These are phyloP conservation scores for Sciurus carolinensis DNA, from an alignment of 2,797 vertebrate genomes.

Conservation along the genomic window DNA sequence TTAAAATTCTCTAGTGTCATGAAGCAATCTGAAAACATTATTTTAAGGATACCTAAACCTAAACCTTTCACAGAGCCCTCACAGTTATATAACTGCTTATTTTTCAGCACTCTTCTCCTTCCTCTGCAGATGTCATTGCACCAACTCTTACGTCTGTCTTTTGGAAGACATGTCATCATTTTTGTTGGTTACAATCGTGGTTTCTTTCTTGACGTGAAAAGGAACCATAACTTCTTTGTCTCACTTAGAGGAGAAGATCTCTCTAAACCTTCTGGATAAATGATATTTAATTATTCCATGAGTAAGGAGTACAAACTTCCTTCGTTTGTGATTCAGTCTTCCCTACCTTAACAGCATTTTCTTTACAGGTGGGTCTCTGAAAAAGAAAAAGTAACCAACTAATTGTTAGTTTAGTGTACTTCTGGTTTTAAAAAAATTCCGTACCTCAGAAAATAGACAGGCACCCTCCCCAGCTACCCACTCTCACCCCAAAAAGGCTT, in stretches of 20 bases:
- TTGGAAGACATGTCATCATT: background rate
- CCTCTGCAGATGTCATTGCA: background rate
- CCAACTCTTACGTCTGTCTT: background rate
- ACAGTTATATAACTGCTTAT: background rate
- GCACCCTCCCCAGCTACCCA: background rate
- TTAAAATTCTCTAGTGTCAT: constrained; percentile 1
- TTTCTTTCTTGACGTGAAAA: constrained; percentile 27
- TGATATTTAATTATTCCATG: background rate
- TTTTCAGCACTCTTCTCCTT: background rate
- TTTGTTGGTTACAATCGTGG: background rate
- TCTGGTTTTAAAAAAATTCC: background rate
- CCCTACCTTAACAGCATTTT: background rate
- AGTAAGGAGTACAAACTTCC: background rate
- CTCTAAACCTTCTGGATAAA: constrained; percentile 21
- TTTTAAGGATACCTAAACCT: background rate
- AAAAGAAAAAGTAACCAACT: background rate
- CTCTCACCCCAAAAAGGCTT: constrained; percentile 24
- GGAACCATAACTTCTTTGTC: background rate
- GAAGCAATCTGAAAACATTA: constrained; percentile 26
- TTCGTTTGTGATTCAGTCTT: background rate
- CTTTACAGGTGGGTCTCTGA: background rate
- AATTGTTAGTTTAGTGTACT: constrained; percentile 19
- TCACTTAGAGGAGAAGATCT: constrained; percentile 34
- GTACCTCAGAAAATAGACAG: background rate
- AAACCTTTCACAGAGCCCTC: background rate